Evolutionary conservation across 2,113 vertebrate genomes (phyloP).

Genomic region (Eira barbara): DNA sequence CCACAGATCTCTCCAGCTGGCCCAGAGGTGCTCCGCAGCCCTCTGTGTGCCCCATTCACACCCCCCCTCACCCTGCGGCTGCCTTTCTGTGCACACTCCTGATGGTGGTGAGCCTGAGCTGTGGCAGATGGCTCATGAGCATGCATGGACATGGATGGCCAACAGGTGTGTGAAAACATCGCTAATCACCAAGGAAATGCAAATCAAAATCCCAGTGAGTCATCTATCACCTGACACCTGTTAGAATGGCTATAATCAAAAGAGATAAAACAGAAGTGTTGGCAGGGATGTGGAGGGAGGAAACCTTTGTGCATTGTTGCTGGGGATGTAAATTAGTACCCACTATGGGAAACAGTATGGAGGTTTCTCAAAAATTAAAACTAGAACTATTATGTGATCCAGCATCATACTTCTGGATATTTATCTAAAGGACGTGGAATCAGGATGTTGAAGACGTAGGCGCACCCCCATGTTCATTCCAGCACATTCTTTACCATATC

Average conservation of each 20-base stretch:
- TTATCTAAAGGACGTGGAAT: neutral
- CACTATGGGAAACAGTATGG: neutral
- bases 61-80: neutral
- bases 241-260: neutral
- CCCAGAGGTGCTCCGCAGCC: neutral
- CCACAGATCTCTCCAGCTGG: neutral
- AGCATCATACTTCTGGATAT: neutral
- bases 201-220: neutral
- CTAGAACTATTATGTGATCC: neutral
- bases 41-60: no score
- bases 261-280: neutral
- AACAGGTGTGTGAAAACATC: neutral
- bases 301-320: neutral
- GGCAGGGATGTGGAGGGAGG: neutral
- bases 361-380: neutral
- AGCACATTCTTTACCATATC: neutral
- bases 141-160: neutral
- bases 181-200: neutral
- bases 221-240: neutral
- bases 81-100: neutral
- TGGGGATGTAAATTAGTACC: neutral
- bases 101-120: neutral
- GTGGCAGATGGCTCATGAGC: neutral
- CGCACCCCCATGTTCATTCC: neutral
- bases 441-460: neutral